phyloP scores from a whole-genome alignment of 1,140 invertebrate species.

The Scaptodrosophila lebanonensis region DNA sequence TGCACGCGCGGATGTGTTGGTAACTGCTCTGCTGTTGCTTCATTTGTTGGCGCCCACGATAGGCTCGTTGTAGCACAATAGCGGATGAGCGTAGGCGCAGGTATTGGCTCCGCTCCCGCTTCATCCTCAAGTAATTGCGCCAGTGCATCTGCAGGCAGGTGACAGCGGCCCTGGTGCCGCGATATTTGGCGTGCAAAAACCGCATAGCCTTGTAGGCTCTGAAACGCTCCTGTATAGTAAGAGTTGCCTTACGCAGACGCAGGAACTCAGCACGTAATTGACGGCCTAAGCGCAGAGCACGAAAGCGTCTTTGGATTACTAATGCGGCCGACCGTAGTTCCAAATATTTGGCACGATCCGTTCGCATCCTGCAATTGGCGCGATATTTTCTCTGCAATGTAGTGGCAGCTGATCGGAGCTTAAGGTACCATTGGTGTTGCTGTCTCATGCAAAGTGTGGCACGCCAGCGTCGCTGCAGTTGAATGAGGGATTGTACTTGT shows the following conservation, averaged over 20 bases:
- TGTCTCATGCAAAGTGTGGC: constrained; percentile 26
- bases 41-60: constrained; percentile 38
- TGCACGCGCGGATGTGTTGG: constrained; percentile 2
- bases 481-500: constrained; percentile 19
- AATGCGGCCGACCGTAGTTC: too few relatives aligned
- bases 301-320: constrained; percentile 21
- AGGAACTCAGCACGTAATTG: constrained; percentile 32
- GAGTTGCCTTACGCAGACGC: constrained; percentile 36
- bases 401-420: constrained; percentile 1
- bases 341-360: constrained; percentile 20
- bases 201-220: constrained; percentile 71
- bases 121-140: constrained; percentile 52
- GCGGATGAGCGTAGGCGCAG: constrained; percentile 25
- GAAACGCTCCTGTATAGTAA: constrained; percentile 78
- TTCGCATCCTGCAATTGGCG: constrained; percentile 12
- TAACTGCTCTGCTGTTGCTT: constrained; percentile 9
- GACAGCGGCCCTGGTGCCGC: constrained; percentile 51
- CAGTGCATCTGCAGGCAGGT: constrained; percentile 77
- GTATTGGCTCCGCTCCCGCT: constrained; percentile 30
- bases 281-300: constrained; percentile 39
- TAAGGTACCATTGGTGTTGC: constrained; percentile 6
- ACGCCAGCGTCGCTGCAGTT: constrained; percentile 43
- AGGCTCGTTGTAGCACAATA: constrained; percentile 36
- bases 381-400: constrained; percentile 21
- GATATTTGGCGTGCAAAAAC: constrained; percentile 58